Conservation (phyloP, 2,888 invertebrate species). For the Caenorhabditis plicata region DNA sequence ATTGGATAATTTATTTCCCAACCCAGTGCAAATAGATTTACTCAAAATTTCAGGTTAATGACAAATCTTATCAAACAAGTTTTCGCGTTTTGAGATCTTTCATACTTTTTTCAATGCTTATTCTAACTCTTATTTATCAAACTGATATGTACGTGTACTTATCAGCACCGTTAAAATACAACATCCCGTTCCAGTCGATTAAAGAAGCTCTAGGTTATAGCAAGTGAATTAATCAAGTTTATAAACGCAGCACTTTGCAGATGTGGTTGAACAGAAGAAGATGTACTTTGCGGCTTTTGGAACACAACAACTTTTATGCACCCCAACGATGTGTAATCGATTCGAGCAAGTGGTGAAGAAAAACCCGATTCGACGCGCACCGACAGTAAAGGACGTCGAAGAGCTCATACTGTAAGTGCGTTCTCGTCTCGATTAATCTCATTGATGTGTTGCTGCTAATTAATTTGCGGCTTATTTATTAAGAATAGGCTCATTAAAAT, state of each 20-base stretch:
- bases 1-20: neutral
- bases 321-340: slow-evolving; percentile 16
- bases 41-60: slow-evolving; percentile 10
- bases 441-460: neutral
- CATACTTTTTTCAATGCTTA: slow-evolving; percentile 27
- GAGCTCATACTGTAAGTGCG: slow-evolving; percentile 23
- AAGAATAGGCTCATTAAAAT: no score
- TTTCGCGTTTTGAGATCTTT: slow-evolving; percentile 15
- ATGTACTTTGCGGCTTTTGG: slow-evolving; percentile 35
- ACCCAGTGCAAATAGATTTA: neutral
- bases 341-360: slow-evolving; percentile 18
- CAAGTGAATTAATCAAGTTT: neutral
- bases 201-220: slow-evolving; percentile 31
- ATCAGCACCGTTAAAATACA: slow-evolving; percentile 34
- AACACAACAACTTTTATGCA: slow-evolving; percentile 26
- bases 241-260: slow-evolving; percentile 11
- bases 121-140: slow-evolving; percentile 37
- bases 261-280: slow-evolving; percentile 24
- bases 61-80: slow-evolving; percentile 8
- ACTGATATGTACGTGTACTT: slow-evolving; percentile 44
- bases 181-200: slow-evolving; percentile 38
- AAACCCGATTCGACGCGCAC: slow-evolving; percentile 20
- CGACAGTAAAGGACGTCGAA: slow-evolving; percentile 9
- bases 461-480: no score
- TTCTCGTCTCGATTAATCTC: neutral